A percentile compares a stretch with the other conserved stretches of the same genome.
Evolutionary conservation across 2,113 vertebrate genomes (phyloP).

Genomic region (Pseudorhombus dupliciocellatus): DNA sequence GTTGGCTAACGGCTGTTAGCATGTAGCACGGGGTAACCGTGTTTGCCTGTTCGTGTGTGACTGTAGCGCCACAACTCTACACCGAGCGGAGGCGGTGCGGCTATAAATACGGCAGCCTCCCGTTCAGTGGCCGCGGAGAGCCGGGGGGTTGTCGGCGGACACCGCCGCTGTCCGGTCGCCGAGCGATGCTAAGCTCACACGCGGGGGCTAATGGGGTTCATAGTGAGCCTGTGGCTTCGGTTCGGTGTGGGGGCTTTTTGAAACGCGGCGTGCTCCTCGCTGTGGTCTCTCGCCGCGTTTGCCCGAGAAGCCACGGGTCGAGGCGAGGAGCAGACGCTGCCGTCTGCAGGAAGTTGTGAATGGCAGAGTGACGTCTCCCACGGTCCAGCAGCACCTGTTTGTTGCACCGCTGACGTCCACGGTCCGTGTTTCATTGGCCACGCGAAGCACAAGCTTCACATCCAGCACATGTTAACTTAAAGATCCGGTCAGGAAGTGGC

Average conservation of each 20-base stretch:
- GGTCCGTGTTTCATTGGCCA: slow-evolving; percentile 53
- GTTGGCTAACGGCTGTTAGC: slow-evolving; percentile 25
- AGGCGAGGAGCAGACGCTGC: slow-evolving; percentile 1
- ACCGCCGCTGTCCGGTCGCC: not conserved
- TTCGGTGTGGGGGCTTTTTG: not conserved
- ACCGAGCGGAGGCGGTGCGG: not conserved
- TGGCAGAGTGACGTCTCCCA: slow-evolving; percentile 41
- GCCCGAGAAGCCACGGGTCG: not conserved
- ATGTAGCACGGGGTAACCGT: not conserved
- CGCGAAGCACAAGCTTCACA: slow-evolving; percentile 14
- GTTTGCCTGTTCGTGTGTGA: not conserved
- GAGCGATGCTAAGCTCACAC: not conserved
- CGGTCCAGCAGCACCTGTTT: slow-evolving; percentile 71
- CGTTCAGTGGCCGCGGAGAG: not conserved
- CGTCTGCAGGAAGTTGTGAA: slow-evolving; percentile 66
- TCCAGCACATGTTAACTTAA: slow-evolving; percentile 21
- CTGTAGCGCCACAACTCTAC: not conserved
- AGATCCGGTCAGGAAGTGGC: not conserved
- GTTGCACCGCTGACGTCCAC: slow-evolving; percentile 67
- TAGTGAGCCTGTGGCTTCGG: slow-evolving; percentile 4
- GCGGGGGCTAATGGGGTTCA: not conserved
- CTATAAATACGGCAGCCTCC: slow-evolving; percentile 11
- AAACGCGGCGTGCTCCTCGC: not conserved
- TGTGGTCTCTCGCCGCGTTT: not conserved
- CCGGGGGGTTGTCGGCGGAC: not conserved